Evolutionary conservation across 2,888 invertebrate species (phyloP), one percentile per base, ranked within the genome.

Genomic region (Orthonychiurus folsomi): DNA sequence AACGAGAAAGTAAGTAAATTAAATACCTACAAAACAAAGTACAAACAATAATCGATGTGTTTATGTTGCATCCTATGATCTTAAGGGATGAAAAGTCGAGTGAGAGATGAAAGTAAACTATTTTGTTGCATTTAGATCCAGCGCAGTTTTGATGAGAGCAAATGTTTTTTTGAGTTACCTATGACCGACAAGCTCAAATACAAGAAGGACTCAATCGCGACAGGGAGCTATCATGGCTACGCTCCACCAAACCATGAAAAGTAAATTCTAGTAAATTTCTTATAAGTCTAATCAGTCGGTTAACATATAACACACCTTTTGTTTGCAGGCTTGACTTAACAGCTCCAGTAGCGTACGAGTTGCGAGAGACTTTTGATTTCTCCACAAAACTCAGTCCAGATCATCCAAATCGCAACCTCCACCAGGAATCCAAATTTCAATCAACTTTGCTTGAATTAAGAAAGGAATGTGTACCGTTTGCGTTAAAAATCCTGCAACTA

Each of bases 401-500:
- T 76, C 66, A 75, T 84, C 73, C 80, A 82, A 68, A 86, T 78
- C 86, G 86, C 1, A 84, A 85, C 47, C 12, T 59, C 2, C 75
- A 76, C 70, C 85, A 86, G 74, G 83, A 85, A 65, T 85, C 85
- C 0, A 83, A 84, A 71, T 86, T 87, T 78, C 79, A 81, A 61
- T 79, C 82, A 73, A 84, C 85, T 71, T 81, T 86, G 53, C 80
- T 83, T 50, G 82, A 84, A 15, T 79, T 87, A 66, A 83, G 85
- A n/a, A 80, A 80, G 63, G 86, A 86, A 75, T 83, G 86, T 70
- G 86, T 85, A 74, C 84, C 84, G 71, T 79, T 87, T 61, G 82
- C 86, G 25, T 79, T 82, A 58, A 83, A 85, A 72, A 77, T 86
- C 56, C 78, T 86, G 65, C 84, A 84, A 58, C 59, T 66, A 18